Base-by-base conservation (phyloP, 2,888 invertebrate species). In the Siphlonurus alternatus region DNA sequence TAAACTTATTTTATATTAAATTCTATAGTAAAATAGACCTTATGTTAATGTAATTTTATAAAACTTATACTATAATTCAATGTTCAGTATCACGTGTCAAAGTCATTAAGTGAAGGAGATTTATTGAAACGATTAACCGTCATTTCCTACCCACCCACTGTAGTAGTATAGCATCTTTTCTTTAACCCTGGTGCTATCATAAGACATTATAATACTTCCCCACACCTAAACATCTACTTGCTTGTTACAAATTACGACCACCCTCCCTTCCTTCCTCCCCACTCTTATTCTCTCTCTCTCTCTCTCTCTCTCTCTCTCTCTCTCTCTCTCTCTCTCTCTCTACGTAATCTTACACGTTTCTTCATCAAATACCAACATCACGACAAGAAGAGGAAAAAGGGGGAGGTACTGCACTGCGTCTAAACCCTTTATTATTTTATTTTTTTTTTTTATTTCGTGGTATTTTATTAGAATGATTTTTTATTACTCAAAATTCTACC, bases 31-130 rank as follows among this genome's bases (percentile, higher is more conserved):
- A n/a, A n/a, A n/a, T n/a, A n/a, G n/a, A n/a, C n/a, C n/a, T n/a
- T n/a, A n/a, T n/a, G n/a, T n/a, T n/a, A n/a, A n/a, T n/a, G n/a
- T n/a, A n/a, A n/a, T n/a, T n/a, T n/a, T n/a, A n/a, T n/a, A n/a
- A n/a, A n/a, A n/a, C n/a, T n/a, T n/a, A n/a, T n/a, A n/a, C n/a
- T n/a, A n/a, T n/a, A n/a, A n/a, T n/a, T n/a, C n/a, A n/a, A n/a
- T n/a, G n/a, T n/a, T n/a, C n/a, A n/a, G n/a, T 3, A 56, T 56
- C 56, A 56, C 56, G 56, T 56, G 56, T 56, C 56, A 56, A 56
- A 56, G 56, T 56, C 56, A 56, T 56, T 56, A 56, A 56, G 56
- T 56, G n/a, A 5, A 10, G 5, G 56, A 56, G 56, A 56, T 56
- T 56, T 56, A 56, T 56, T 56, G 56, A 56, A 10, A 56, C 56